Evolutionary conservation across 2,113 vertebrate genomes (phyloP).

Genomic region (Catharus fuscescens): DNA sequence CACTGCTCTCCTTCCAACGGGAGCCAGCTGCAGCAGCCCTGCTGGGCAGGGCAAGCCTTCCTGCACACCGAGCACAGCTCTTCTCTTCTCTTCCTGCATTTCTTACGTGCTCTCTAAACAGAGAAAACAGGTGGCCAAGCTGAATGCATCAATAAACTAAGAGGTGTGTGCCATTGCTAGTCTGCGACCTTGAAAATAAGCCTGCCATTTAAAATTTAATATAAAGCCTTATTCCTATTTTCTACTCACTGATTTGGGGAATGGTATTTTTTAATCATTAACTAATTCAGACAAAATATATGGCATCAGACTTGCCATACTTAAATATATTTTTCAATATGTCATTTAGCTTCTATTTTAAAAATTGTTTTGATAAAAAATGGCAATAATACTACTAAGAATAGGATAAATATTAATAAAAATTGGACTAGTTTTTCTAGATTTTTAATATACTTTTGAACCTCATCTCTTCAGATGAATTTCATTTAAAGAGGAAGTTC

Average conservation of each 20-base stretch:
- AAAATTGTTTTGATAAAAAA: constrained; percentile 15
- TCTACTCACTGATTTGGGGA: neutral
- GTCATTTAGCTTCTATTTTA: neutral
- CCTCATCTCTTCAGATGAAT: constrained; percentile 56
- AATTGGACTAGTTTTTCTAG: constrained; percentile 26
- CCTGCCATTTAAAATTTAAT: neutral
- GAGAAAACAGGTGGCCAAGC: neutral
- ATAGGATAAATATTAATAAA: constrained; percentile 57
- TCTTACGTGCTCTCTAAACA: neutral
- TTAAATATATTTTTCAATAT: neutral
- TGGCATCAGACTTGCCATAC: neutral
- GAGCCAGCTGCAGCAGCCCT: neutral
- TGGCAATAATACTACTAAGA: neutral
- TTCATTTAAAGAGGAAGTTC: constrained; percentile 68
- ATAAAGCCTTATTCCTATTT: neutral
- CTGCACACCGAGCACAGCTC: neutral
- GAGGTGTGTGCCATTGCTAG: neutral
- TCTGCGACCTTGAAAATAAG: neutral
- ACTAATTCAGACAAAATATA: neutral
- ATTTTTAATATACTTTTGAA: constrained; percentile 62
- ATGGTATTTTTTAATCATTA: neutral
- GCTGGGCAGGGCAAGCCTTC: neutral
- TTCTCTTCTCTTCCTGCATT: neutral
- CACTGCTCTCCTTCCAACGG: constrained; percentile 48
- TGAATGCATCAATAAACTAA: neutral